Evolutionary conservation across 2,113 vertebrate species (phyloP).

Genomic region (Alethe castanea): DNA sequence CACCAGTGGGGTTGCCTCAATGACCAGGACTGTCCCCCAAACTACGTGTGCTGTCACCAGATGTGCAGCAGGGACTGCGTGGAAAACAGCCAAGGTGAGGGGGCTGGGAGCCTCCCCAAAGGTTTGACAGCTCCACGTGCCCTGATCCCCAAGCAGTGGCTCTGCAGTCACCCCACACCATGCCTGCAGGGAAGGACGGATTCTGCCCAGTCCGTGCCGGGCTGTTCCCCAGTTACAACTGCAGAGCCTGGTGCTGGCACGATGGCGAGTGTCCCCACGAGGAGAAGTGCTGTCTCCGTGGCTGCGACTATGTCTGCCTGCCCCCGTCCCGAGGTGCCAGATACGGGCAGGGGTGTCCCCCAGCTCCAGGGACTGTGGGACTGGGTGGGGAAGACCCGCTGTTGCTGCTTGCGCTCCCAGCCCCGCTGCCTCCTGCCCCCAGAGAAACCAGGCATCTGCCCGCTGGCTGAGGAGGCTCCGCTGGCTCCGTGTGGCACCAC

Average conservation of each 20-base stretch:
- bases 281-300: slow-evolving; percentile 6
- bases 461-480: neutral
- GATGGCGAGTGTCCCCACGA: neutral
- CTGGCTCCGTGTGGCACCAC: fast-evolving
- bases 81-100: neutral
- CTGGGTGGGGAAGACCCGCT: neutral
- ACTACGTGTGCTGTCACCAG: neutral
- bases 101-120: neutral
- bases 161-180: fast-evolving
- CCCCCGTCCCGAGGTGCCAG: neutral
- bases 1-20: neutral
- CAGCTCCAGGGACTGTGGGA: neutral
- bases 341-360: neutral
- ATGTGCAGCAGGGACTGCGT: neutral
- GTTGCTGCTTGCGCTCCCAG: fast-evolving
- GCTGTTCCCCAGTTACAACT: slow-evolving; percentile 30
- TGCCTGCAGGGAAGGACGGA: neutral
- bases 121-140: neutral
- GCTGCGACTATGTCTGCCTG: neutral
- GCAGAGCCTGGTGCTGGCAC: neutral
- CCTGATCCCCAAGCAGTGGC: neutral
- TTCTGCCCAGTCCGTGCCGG: neutral
- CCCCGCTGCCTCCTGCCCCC: neutral
- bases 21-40: neutral
- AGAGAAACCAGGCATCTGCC: slow-evolving; percentile 49